Evolutionary conservation across 2,888 invertebrate genomes (phyloP).

Genomic region (Euproctis similis): DNA sequence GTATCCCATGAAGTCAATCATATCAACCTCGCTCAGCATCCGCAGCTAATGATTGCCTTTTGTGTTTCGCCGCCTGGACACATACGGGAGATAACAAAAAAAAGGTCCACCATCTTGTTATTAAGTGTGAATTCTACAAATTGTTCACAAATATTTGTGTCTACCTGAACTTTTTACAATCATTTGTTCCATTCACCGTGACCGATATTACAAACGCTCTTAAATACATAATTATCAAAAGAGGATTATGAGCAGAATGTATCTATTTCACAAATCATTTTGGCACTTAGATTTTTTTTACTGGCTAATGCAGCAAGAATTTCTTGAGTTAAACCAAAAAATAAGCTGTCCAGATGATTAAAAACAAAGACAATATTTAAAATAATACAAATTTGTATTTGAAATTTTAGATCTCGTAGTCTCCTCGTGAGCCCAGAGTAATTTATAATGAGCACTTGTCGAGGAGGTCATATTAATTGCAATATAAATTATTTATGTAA

Average conservation of each 20-base stretch:
- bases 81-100: constrained; percentile 44
- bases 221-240: constrained; percentile 52
- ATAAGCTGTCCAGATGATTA: no score
- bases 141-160: constrained; percentile 74
- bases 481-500: no score
- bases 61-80: constrained; percentile 48
- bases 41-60: constrained; percentile 55
- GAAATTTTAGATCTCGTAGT: no score
- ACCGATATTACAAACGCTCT: constrained; percentile 52
- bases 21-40: constrained; percentile 41
- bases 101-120: constrained; percentile 56
- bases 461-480: no score
- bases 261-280: no score
- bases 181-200: constrained; percentile 62
- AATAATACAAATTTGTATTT: no score
- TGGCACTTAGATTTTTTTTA: no score
- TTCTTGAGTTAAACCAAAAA: no score
- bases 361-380: no score
- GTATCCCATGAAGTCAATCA: constrained; percentile 55
- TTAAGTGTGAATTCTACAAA: constrained; percentile 74
- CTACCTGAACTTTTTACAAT: constrained; percentile 66
- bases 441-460: no score
- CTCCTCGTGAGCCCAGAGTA: no score
- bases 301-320: no score
- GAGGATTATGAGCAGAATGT: constrained; percentile 38